Evolutionary conservation across 2,888 invertebrate genomes (phyloP).

Genomic region (Drosophila flavopinicola): DNA sequence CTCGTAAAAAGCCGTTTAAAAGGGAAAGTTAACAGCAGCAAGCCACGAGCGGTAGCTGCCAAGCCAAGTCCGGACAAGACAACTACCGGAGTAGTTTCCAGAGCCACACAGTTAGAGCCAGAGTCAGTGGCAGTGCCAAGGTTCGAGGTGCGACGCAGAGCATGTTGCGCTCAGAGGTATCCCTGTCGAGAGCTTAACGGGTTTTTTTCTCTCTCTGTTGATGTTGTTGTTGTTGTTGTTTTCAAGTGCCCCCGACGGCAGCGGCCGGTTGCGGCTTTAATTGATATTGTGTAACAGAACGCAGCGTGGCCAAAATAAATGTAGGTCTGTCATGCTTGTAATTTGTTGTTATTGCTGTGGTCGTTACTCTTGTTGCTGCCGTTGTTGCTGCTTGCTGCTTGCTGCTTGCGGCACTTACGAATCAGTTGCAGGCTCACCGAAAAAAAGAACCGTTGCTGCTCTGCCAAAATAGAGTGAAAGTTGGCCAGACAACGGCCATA

Average conservation of each 20-base stretch:
- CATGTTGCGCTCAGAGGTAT: conserved; percentile 64
- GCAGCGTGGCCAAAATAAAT: conserved; percentile 65
- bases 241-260: conserved; percentile 54
- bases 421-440: conserved; percentile 27
- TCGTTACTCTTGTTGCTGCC: conserved; percentile 15
- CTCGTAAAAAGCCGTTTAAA: conserved; percentile 75
- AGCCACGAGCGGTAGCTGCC: conserved; percentile 2
- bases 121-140: conserved; percentile 43
- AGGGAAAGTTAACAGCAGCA: conserved; percentile 74
- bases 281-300: conserved; percentile 80
- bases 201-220: conserved; percentile 71
- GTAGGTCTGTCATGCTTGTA: conserved; percentile 65
- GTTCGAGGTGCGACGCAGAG: conserved; percentile 60
- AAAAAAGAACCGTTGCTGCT: conserved; percentile 73
- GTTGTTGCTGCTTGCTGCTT: conserved; percentile 14
- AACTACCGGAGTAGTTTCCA: conserved; percentile 26
- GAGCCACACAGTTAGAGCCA: conserved; percentile 19
- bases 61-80: conserved; percentile 16
- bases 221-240: too few species aligned
- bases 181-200: conserved; percentile 68
- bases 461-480: conserved; percentile 78
- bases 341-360: conserved; percentile 46
- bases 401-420: conserved; percentile 49
- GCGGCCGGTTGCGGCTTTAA: conserved; percentile 51
- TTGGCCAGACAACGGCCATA: conserved; percentile 55